Evolutionary conservation across 2,113 vertebrate species (phyloP).

Genomic region (Gadus chalcogrammus): DNA sequence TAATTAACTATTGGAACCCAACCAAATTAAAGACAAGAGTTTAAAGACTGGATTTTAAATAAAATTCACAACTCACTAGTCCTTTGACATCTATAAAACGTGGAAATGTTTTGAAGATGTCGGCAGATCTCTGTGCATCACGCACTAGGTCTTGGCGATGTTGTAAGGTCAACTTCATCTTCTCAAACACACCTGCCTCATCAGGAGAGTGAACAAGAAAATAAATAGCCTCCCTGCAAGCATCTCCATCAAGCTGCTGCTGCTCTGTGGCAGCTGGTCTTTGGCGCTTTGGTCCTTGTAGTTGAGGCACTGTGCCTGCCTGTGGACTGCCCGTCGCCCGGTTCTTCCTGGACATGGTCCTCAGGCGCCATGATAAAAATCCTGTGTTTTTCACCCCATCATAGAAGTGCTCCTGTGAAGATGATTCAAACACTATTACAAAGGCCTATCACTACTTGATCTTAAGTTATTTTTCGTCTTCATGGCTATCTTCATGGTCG

Average conservation of each 20-base stretch:
- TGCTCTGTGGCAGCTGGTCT: conserved; percentile 13
- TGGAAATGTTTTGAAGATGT: conserved; percentile 44
- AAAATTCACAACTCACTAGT: conserved; percentile 10
- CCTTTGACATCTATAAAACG: conserved; percentile 43
- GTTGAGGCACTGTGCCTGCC: conserved; percentile 13
- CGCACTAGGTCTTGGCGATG: conserved; percentile 32
- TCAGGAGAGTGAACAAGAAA: conserved; percentile 40
- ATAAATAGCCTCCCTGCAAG: conserved; percentile 34
- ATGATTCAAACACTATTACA: background rate
- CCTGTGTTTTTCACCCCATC: background rate
- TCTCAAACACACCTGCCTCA: conserved; percentile 41
- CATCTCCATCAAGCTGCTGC: conserved; percentile 41
- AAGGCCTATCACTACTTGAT: no score
- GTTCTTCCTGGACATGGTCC: conserved; percentile 12
- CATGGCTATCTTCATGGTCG: no score
- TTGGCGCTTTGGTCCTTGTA: conserved; percentile 25
- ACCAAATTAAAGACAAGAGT: background rate
- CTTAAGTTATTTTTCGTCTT: no score
- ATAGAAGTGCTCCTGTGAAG: conserved; percentile 11
- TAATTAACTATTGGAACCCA: background rate
- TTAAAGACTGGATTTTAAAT: conserved; percentile 7
- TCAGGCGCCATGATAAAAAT: conserved; percentile 6
- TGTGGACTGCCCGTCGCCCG: background rate
- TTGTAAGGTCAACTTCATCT: conserved; percentile 37
- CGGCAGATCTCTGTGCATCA: conserved; percentile 33